Evolutionary conservation across 2,797 vertebrate genomes (phyloP), one percentile per base, ranked within the genome.

Genomic region (Choloepus didactylus): DNA sequence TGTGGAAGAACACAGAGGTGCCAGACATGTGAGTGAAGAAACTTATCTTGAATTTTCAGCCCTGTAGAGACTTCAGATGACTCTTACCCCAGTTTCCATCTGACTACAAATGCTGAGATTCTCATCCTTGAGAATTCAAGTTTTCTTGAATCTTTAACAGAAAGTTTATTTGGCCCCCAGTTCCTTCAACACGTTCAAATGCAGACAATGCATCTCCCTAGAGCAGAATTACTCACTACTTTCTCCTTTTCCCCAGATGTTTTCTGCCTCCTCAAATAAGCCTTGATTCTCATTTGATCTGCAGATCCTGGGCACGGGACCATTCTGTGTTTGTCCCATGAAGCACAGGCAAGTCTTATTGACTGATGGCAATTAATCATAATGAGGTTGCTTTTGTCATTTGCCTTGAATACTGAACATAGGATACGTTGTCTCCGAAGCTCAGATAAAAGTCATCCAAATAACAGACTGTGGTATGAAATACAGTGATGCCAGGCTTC

Each of bases 131-230:
- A 35, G 35, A 35, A 35, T 35, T 35, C 35, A 35, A 35, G 35
- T 35, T 35, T 35, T 35, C 60, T 79, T 84, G 62, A 19, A 81
- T 93, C 72, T 91, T 84, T 75, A 92, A 96, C 46, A 91, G 87
- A 84, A 93, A 89, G 35, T 84, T 46, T 84, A 62, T 93, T 89
- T 90, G 56, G 81, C 87, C 64, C 49, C 35, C 70, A 87, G 41
- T 9, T 80, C 25, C 80, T 95, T 66, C 11, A 75, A 84, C 9
- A 25, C 46, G 85, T 66, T 9, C 23, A 97, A 87, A 2, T 87
- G 18, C 10, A 89, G 49, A 66, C 29, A 69, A 14, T 31, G 9
- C 87, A 77, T 69, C 10, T 49, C 70, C 15, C 14, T 69, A 87
- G 54, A 77, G 31, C 25, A 75, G 29, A 93, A 91, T 93, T 93